Evolutionary conservation across 2,888 invertebrate species (phyloP).

Genomic region (Tortrix viridana): DNA sequence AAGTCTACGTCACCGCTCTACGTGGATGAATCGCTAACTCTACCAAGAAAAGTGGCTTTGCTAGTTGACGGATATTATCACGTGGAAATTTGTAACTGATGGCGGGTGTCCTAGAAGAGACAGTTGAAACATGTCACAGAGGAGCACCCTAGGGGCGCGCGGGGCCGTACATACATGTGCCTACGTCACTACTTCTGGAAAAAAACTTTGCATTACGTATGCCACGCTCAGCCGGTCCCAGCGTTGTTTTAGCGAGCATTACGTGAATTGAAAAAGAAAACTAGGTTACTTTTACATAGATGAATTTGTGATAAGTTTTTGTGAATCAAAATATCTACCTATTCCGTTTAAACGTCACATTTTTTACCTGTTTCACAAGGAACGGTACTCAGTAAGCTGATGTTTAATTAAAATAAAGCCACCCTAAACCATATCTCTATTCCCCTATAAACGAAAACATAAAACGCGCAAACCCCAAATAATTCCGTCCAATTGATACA

Average conservation of each 20-base stretch:
- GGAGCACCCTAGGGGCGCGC: conserved; percentile 54
- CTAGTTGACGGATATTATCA: conserved; percentile 56
- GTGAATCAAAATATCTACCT: conserved; percentile 11
- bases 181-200: conserved; percentile 44
- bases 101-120: conserved; percentile 65
- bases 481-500: conserved; percentile 74
- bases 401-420: conserved; percentile 40
- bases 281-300: conserved; percentile 11
- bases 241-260: conserved; percentile 63
- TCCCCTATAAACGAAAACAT: conserved; percentile 65
- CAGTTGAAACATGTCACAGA: conserved; percentile 67
- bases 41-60: conserved; percentile 47
- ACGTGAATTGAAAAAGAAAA: conserved; percentile 54
- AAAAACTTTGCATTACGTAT: conserved; percentile 69
- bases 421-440: conserved; percentile 52
- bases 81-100: conserved; percentile 68
- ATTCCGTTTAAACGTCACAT: neutral
- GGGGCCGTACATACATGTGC: conserved; percentile 47
- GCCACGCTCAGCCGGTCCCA: conserved; percentile 52
- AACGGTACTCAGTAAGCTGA: conserved; percentile 30
- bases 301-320: neutral
- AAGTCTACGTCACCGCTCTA: conserved; percentile 36
- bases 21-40: conserved; percentile 42
- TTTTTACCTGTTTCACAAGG: neutral
- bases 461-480: conserved; percentile 66